Percentiles rank a stretch among this genome's conserved stretches.
phyloP scores from a whole-genome alignment of 2,797 vertebrate genomes.

The Phoeniculus purpureus region DNA sequence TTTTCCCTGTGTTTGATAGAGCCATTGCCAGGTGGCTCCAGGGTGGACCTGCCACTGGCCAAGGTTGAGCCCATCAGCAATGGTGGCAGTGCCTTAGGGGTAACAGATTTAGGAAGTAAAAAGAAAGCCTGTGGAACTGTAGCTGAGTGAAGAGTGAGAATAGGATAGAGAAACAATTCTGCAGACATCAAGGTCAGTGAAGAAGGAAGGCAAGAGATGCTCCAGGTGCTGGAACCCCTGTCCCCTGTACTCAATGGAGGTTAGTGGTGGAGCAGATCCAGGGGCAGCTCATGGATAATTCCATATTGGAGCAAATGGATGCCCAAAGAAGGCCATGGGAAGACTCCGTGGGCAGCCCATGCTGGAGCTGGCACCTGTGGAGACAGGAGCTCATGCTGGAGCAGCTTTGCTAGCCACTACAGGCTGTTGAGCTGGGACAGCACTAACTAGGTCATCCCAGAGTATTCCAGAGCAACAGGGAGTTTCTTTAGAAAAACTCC shows the following conservation, averaged over 20 bases:
- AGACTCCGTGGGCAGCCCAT: background rate
- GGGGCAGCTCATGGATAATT: background rate
- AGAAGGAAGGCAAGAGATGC: background rate
- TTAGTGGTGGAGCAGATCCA: background rate
- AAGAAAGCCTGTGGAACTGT: background rate
- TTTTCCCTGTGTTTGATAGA: background rate
- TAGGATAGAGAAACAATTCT: background rate
- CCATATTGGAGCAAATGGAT: background rate
- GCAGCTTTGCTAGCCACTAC: background rate
- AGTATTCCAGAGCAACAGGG: background rate
- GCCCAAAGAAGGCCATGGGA: no score
- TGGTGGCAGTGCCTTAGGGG: fast-evolving
- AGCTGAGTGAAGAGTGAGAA: background rate
- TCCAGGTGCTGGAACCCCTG: background rate
- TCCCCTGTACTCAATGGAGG: background rate
- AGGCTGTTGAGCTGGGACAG: background rate
- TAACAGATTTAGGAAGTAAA: background rate
- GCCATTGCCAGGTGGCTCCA: background rate
- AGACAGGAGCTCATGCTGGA: background rate
- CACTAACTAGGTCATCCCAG: background rate
- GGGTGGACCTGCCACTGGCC: fast-evolving
- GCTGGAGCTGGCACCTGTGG: background rate
- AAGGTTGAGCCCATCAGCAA: fast-evolving
- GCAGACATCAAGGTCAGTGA: background rate
- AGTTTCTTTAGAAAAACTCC: background rate